phyloP scores from a whole-genome alignment of 2,888 invertebrate species.

The Leistus spinibarbis region DNA sequence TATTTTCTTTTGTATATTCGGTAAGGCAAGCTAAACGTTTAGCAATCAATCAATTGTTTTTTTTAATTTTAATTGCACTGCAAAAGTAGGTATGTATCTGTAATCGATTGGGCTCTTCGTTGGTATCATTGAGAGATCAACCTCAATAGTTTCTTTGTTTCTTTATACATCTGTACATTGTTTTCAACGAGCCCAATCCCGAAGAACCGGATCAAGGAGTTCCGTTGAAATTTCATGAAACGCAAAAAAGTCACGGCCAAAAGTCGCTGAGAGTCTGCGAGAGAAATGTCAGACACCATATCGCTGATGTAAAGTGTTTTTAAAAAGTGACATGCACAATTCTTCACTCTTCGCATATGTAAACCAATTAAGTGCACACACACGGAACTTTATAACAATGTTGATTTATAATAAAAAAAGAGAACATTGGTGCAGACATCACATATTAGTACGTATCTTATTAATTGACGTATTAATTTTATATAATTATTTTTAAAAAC shows the following conservation, averaged over 20 bases:
- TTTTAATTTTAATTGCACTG: no score
- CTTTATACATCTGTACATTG: not conserved
- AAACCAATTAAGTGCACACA: no score
- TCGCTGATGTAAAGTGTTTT: not conserved
- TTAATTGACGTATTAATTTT: no score
- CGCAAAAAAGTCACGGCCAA: slow-evolving; percentile 36
- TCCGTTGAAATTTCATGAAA: slow-evolving; percentile 33
- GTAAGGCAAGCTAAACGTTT: no score
- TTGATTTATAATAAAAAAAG: not conserved
- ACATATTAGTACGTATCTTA: no score
- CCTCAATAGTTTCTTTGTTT: not conserved
- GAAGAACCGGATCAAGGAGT: slow-evolving; percentile 38
- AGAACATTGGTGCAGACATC: no score
- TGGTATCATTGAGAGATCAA: no score
- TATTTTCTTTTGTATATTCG: no score
- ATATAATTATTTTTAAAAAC: no score
- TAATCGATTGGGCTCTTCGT: no score
- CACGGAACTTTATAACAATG: not conserved
- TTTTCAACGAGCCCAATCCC: not conserved
- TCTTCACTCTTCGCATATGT: slow-evolving; percentile 13
- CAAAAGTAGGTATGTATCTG: no score
- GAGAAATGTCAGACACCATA: slow-evolving; percentile 27
- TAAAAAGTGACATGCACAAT: slow-evolving; percentile 11
- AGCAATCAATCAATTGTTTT: no score
- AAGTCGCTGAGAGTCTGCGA: slow-evolving; percentile 11